A percentile compares a stretch with the other conserved stretches of the same genome.
Evolutionary conservation across 2,888 invertebrate species (phyloP).

Genomic region (Lutraria lutraria): DNA sequence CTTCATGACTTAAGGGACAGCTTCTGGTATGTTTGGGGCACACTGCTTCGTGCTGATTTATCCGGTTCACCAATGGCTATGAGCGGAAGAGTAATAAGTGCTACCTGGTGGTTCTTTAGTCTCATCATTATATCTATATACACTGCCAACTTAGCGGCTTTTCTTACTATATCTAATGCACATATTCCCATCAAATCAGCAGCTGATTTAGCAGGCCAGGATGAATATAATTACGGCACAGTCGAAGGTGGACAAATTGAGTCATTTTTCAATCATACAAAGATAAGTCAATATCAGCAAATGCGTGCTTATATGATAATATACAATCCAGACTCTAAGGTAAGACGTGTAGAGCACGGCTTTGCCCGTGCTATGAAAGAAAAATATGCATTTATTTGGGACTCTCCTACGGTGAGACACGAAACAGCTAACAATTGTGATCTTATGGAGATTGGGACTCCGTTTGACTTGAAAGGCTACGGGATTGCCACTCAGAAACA

Average conservation of each 20-base stretch:
- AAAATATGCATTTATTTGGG: slow-evolving; percentile 85
- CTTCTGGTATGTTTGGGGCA: slow-evolving; percentile 85
- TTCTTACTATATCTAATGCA: slow-evolving; percentile 82
- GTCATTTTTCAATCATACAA: slow-evolving; percentile 81
- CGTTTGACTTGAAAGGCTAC: slow-evolving; percentile 84
- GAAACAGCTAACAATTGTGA: slow-evolving; percentile 80
- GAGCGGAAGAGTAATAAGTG: slow-evolving; percentile 81
- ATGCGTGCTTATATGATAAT: slow-evolving; percentile 82
- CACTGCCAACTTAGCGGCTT: slow-evolving; percentile 84
- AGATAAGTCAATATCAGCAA: slow-evolving; percentile 79
- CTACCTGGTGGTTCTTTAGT: slow-evolving; percentile 84
- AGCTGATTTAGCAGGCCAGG: slow-evolving; percentile 80
- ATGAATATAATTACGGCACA: slow-evolving; percentile 83
- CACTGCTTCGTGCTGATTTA: slow-evolving; percentile 81
- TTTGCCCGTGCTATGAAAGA: slow-evolving; percentile 77
- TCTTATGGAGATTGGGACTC: slow-evolving; percentile 82
- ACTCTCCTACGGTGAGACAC: slow-evolving; percentile 82
- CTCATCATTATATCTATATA: slow-evolving; percentile 83
- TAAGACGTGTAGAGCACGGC: slow-evolving; percentile 78
- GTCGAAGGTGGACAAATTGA: slow-evolving; percentile 82
- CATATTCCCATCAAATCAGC: slow-evolving; percentile 78
- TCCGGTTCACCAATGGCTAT: slow-evolving; percentile 79
- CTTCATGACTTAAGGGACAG: slow-evolving; percentile 80
- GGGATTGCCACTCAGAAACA: slow-evolving; percentile 80
- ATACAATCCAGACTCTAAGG: slow-evolving; percentile 76